Conservation (phyloP, 2,888 invertebrate species). For the Eugnorisma glareosa region DNA sequence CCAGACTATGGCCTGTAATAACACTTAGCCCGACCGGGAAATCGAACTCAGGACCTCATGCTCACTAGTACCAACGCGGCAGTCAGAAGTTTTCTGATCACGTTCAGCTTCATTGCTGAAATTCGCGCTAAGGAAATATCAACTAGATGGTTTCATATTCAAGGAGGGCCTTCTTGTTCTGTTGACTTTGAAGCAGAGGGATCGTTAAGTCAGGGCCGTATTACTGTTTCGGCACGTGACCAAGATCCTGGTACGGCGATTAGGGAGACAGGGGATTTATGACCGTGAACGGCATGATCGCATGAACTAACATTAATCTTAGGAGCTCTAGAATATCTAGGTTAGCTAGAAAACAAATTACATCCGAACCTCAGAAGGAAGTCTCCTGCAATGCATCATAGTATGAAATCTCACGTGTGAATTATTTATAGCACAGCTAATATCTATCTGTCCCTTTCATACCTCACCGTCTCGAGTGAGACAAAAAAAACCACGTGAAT, state of each 20-base stretch:
- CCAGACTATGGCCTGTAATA: no score
- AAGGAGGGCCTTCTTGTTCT: conserved; percentile 10
- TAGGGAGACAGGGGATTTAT: conserved; percentile 32
- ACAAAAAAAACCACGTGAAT: conserved; percentile 29
- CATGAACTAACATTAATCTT: conserved; percentile 29
- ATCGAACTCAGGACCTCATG: neutral
- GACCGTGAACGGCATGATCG: conserved; percentile 14
- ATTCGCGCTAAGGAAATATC: conserved; percentile 5
- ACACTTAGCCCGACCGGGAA: no score
- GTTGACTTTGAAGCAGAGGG: conserved; percentile 17
- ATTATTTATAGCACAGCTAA: conserved; percentile 45
- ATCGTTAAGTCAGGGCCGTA: conserved; percentile 29
- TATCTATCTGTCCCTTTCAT: conserved; percentile 31
- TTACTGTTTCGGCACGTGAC: conserved; percentile 50
- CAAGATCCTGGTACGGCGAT: conserved; percentile 40
- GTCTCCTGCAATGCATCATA: conserved; percentile 45
- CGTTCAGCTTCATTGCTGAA: neutral
- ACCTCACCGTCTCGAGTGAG: conserved; percentile 31
- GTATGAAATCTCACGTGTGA: conserved; percentile 44
- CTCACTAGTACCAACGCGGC: neutral
- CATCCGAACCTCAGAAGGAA: conserved; percentile 39
- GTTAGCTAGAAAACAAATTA: conserved; percentile 39
- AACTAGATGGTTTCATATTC: conserved; percentile 18
- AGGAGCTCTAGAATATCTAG: conserved; percentile 25
- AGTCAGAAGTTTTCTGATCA: neutral